Evolutionary conservation across 1,140 invertebrate species (phyloP).

Genomic region (Papilio machaon): DNA sequence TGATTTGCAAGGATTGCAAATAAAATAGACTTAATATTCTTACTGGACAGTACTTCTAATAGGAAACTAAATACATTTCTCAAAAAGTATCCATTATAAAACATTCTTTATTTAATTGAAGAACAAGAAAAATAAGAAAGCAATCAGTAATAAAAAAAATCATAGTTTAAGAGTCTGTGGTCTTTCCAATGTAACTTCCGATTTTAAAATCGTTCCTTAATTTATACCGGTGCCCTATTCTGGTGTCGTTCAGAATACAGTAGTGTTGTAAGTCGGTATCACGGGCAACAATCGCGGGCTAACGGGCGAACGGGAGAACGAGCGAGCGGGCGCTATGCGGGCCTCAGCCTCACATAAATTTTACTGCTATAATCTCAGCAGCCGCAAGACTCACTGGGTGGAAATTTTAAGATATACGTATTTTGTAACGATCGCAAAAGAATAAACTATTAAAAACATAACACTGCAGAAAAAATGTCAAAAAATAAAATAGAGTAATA

Average conservation of each 20-base stretch:
- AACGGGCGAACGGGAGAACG: neutral
- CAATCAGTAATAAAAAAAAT: neutral
- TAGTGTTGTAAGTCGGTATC: slow-evolving; percentile 23
- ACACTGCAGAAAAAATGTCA: neutral
- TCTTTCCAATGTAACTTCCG: neutral
- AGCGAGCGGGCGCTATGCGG: slow-evolving; percentile 35
- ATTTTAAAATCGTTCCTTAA: neutral
- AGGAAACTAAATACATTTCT: too few relatives aligned
- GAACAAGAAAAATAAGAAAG: neutral
- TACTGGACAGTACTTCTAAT: too few relatives aligned
- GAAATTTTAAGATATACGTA: slow-evolving; percentile 80
- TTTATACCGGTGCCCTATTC: neutral
- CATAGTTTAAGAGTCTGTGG: neutral
- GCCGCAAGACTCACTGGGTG: slow-evolving; percentile 78
- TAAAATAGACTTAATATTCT: too few relatives aligned
- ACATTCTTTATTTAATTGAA: too few relatives aligned
- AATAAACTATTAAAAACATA: neutral
- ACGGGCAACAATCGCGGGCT: slow-evolving; percentile 18
- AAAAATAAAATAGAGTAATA: neutral
- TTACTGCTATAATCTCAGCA: slow-evolving; percentile 62
- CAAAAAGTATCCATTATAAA: too few relatives aligned
- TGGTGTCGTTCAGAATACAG: neutral
- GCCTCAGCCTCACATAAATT: slow-evolving; percentile 39
- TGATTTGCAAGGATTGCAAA: too few relatives aligned
- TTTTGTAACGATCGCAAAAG: slow-evolving; percentile 23